These are phyloP conservation scores for Liparis tanakae DNA, from an alignment of 2,797 vertebrate genomes.

Conservation along the genomic window DNA sequence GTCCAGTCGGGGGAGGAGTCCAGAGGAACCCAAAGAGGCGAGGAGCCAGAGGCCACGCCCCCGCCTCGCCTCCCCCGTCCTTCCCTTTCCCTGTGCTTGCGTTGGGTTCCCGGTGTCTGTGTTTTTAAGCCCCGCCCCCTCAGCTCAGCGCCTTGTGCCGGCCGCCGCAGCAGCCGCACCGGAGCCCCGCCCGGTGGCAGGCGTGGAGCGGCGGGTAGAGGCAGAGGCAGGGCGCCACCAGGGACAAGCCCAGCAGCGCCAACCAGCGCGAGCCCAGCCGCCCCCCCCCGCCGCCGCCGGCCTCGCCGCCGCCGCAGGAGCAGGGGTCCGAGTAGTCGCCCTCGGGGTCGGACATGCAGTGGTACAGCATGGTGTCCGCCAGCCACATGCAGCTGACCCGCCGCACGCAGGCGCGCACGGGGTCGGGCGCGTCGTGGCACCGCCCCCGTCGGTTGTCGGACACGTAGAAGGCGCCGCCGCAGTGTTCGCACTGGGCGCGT, in stretches of 20 bases:
- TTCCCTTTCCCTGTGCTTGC: constrained; percentile 73
- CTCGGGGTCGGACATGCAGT: constrained; percentile 99
- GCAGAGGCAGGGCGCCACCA: constrained; percentile 97
- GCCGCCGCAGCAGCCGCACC: constrained; percentile 95
- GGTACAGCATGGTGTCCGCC: constrained; percentile 98
- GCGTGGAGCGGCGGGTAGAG: constrained; percentile 95
- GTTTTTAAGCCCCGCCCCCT: constrained; percentile 62
- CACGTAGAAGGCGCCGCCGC: constrained; percentile 92
- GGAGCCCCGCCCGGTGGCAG: constrained; percentile 93
- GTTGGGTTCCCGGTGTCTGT: constrained; percentile 61
- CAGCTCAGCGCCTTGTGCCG: constrained; percentile 95
- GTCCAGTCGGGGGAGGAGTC: constrained; percentile 79
- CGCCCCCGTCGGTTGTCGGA: constrained; percentile 91
- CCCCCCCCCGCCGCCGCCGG: constrained; percentile 76
- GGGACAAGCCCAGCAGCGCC: constrained; percentile 94
- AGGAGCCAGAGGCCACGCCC: constrained; percentile 54
- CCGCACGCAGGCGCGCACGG: constrained; percentile 90
- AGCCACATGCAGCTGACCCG: constrained; percentile 98
- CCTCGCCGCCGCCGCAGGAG: constrained; percentile 93
- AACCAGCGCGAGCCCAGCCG: constrained; percentile 96
- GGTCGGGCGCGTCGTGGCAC: constrained; percentile 95
- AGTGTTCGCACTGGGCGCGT: constrained; percentile 92
- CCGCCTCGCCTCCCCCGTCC: constrained; percentile 52
- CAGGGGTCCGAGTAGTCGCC: constrained; percentile 98
- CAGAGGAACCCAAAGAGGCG: constrained; percentile 67